These are phyloP conservation scores for Zaprionus lineosus DNA, from an alignment of 2,888 invertebrate genomes.

Conservation along the genomic window DNA sequence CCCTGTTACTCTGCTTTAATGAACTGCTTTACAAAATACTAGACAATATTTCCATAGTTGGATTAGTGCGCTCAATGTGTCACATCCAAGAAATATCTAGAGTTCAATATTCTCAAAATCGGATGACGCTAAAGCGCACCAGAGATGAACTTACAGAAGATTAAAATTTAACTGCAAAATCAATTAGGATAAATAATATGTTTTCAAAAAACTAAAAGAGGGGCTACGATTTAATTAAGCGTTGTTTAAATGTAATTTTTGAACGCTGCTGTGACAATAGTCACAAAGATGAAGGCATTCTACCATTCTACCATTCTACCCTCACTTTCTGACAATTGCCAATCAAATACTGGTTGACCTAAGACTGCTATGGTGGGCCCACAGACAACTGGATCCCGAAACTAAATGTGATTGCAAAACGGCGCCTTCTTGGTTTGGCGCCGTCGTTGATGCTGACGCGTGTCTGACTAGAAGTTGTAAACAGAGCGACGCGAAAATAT, in stretches of 20 bases:
- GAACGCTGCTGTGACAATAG: neutral
- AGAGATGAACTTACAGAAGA: slow-evolving; percentile 1
- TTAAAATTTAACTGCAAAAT: too few relatives aligned
- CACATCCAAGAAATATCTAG: too few relatives aligned
- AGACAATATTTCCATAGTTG: too few relatives aligned
- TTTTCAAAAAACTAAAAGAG: too few relatives aligned
- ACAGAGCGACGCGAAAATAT: slow-evolving; percentile 37
- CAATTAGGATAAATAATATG: too few relatives aligned
- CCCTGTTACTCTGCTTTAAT: too few relatives aligned
- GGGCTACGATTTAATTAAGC: too few relatives aligned
- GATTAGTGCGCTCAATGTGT: too few relatives aligned
- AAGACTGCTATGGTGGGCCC: neutral
- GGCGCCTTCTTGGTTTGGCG: slow-evolving; percentile 59
- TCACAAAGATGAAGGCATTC: slow-evolving; percentile 13
- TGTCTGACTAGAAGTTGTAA: slow-evolving; percentile 19
- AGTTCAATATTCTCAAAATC: slow-evolving; percentile 5
- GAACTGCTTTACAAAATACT: too few relatives aligned
- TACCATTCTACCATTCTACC: too few relatives aligned
- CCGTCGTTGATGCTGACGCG: slow-evolving; percentile 25
- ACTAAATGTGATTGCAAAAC: slow-evolving; percentile 70
- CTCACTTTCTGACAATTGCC: slow-evolving; percentile 2
- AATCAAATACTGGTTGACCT: slow-evolving; percentile 1
- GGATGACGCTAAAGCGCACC: slow-evolving; percentile 40
- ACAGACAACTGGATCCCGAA: slow-evolving; percentile 30
- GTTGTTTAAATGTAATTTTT: too few relatives aligned